Evolutionary conservation across 2,797 vertebrate genomes (phyloP).

Genomic region (Huso huso): DNA sequence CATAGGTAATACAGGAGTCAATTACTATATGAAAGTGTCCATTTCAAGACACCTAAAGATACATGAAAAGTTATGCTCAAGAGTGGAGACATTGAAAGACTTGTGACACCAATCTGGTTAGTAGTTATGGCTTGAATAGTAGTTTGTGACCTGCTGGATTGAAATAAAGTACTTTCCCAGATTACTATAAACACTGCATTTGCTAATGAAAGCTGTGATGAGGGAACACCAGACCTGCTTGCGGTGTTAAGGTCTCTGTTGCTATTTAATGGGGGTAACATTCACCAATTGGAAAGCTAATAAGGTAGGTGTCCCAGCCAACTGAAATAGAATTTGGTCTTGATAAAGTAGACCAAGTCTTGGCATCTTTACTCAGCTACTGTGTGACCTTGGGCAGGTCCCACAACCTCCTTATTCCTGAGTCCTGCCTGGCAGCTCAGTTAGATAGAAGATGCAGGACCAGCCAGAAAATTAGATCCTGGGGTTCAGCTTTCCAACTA

Average conservation of each 20-base stretch:
- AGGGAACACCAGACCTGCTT: background rate
- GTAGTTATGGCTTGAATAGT: conserved; percentile 18
- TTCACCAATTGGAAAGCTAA: too few species aligned
- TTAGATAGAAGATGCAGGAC: too few species aligned
- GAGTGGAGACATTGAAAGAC: background rate
- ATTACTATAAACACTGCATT: background rate
- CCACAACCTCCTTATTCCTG: too few species aligned
- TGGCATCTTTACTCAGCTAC: too few species aligned
- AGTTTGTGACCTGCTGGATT: conserved; percentile 27
- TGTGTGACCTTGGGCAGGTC: too few species aligned
- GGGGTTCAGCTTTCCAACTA: too few species aligned
- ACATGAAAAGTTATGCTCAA: background rate
- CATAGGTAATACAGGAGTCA: background rate
- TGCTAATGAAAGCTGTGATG: conserved; percentile 11
- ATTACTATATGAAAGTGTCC: conserved; percentile 5
- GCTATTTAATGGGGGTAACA: background rate
- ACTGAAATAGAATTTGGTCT: too few species aligned
- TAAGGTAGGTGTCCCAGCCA: too few species aligned
- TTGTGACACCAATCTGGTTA: conserved; percentile 20
- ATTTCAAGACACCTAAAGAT: conserved; percentile 11
- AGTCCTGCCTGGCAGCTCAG: too few species aligned
- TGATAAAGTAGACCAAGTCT: too few species aligned
- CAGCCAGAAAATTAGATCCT: too few species aligned
- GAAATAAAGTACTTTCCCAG: conserved; percentile 15
- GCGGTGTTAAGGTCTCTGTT: background rate